Evolutionary conservation across 2,113 vertebrate species (phyloP).

Genomic region (Pavo muticus): DNA sequence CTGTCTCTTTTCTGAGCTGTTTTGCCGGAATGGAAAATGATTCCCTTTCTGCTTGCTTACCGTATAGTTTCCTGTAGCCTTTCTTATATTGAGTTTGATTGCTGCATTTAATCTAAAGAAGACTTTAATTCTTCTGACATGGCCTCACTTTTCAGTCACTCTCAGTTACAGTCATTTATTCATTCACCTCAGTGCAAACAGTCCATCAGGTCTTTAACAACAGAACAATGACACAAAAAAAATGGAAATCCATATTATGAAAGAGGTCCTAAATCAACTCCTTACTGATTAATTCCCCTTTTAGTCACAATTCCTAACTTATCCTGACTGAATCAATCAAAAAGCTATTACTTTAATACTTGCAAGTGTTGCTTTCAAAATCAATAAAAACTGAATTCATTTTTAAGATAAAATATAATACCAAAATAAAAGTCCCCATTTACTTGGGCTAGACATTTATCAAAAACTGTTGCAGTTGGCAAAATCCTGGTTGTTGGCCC

Average conservation of each 20-base stretch:
- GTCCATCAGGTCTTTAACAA: slow-evolving; percentile 75
- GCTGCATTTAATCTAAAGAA: slow-evolving; percentile 63
- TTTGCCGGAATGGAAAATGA: background rate
- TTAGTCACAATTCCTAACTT: slow-evolving; percentile 79
- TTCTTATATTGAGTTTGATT: slow-evolving; percentile 2
- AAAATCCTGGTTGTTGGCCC: slow-evolving; percentile 20
- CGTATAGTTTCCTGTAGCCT: background rate
- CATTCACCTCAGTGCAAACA: slow-evolving; percentile 60
- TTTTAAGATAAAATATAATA: slow-evolving; percentile 81
- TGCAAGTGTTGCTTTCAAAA: slow-evolving; percentile 83
- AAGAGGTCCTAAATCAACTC: slow-evolving; percentile 76
- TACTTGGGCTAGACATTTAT: slow-evolving; percentile 67
- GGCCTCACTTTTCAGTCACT: slow-evolving; percentile 46
- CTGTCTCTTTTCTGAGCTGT: background rate
- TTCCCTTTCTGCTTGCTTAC: background rate
- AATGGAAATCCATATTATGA: slow-evolving; percentile 81
- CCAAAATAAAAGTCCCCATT: slow-evolving; percentile 77
- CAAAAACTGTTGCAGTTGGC: slow-evolving; percentile 48
- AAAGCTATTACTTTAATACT: slow-evolving; percentile 86
- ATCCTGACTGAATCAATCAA: slow-evolving; percentile 85
- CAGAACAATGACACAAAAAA: slow-evolving; percentile 74
- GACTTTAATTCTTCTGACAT: slow-evolving; percentile 57
- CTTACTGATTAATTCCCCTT: slow-evolving; percentile 80
- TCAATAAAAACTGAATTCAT: slow-evolving; percentile 83
- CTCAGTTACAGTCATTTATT: slow-evolving; percentile 62